Percentiles rank a stretch among this genome's conserved stretches.
Conservation (phyloP, 2,888 invertebrate genomes). For the Calameuta idolon region DNA sequence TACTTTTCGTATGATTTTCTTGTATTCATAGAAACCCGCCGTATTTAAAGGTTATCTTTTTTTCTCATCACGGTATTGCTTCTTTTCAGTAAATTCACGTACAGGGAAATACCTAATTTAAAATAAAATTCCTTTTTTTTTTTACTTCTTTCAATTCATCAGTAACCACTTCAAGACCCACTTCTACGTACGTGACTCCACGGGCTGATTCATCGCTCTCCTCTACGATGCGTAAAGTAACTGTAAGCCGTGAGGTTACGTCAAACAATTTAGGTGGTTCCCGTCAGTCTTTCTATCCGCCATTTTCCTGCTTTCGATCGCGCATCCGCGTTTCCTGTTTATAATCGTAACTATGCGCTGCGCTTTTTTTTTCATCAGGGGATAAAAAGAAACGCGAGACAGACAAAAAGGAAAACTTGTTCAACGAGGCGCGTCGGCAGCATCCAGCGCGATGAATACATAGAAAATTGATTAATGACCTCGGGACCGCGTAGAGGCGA, state of each 20-base stretch:
- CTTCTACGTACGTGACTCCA: not conserved
- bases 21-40: not conserved
- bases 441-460: not conserved
- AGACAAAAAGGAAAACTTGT: not conserved
- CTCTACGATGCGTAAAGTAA: not conserved
- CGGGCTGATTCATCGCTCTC: slow-evolving; percentile 1
- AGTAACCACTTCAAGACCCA: not conserved
- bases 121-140: not conserved
- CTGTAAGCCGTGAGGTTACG: slow-evolving; percentile 1
- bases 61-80: not conserved
- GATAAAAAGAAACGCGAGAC: not conserved
- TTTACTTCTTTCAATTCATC: not conserved
- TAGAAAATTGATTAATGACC: not conserved
- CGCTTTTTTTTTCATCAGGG: not conserved
- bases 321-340: not conserved
- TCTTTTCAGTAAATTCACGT: not conserved
- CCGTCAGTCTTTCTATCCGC: not conserved
- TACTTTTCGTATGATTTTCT: not conserved
- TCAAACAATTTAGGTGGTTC: not conserved
- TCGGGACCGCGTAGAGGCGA: not conserved
- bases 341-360: not conserved
- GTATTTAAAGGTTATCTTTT: not conserved
- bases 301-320: not conserved
- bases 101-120: not conserved
- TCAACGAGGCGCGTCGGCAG: not conserved